phyloP scores from a whole-genome alignment of 2,113 vertebrate genomes.

The Atrichornis clamosus region DNA sequence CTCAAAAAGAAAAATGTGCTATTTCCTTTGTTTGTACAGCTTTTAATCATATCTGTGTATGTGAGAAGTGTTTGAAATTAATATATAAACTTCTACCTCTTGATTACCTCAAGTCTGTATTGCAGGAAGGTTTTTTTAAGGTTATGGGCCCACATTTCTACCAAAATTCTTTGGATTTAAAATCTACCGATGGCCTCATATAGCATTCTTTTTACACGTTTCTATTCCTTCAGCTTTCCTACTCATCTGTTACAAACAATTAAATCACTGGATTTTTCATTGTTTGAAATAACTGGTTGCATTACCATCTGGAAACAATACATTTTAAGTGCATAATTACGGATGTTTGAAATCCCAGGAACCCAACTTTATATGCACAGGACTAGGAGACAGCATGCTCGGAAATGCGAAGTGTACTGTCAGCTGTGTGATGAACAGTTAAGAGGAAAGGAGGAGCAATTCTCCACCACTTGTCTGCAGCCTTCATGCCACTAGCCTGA shows the following conservation, averaged over 20 bases:
- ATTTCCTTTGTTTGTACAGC: background rate
- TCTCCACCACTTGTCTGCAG: background rate
- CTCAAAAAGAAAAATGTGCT: background rate
- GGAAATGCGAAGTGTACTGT: background rate
- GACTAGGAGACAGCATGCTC: background rate
- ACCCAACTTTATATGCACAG: background rate
- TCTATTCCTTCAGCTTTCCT: background rate
- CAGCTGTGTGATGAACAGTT: background rate
- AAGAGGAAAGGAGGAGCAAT: background rate
- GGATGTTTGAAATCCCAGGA: slow-evolving; percentile 31
- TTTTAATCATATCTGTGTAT: background rate
- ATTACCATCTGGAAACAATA: slow-evolving; percentile 67
- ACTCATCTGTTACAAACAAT: slow-evolving; percentile 32
- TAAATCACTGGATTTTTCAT: slow-evolving; percentile 56
- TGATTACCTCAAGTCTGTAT: background rate
- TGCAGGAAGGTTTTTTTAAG: background rate
- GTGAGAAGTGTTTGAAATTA: background rate
- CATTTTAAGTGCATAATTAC: slow-evolving; percentile 43
- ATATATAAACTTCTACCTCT: background rate
- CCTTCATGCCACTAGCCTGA: background rate
- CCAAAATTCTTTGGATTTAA: background rate
- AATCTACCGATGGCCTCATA: background rate
- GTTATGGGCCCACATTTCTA: background rate
- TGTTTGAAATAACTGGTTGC: slow-evolving; percentile 61
- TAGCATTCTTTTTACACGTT: background rate